phyloP scores from a whole-genome alignment of 2,113 vertebrate genomes.

The Ciconia stormi region DNA sequence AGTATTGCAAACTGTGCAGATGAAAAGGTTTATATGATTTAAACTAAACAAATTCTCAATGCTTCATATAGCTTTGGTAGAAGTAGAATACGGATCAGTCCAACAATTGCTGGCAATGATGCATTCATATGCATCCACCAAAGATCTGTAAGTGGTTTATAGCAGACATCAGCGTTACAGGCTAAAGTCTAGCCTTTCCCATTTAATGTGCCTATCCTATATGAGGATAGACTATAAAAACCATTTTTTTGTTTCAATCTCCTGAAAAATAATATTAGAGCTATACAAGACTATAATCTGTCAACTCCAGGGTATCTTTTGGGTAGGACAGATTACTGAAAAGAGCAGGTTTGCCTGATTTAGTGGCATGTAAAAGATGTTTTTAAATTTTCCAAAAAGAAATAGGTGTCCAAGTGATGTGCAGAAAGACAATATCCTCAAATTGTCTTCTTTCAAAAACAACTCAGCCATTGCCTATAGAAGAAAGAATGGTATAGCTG shows the following conservation, averaged over 20 bases:
- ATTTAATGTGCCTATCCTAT: not conserved
- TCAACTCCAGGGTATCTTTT: not conserved
- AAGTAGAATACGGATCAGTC: not conserved
- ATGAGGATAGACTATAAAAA: not conserved
- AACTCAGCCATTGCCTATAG: not conserved
- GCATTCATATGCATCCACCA: not conserved
- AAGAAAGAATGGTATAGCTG: not conserved
- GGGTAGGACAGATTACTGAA: not conserved
- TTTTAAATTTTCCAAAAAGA: not conserved
- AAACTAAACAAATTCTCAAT: not conserved
- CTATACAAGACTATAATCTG: not conserved
- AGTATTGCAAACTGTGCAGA: not conserved
- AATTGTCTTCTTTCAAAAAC: not conserved
- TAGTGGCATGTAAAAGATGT: fast-evolving
- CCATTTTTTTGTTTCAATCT: not conserved
- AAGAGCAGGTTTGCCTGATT: not conserved
- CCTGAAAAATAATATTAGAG: not conserved
- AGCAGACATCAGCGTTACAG: not conserved
- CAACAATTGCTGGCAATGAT: not conserved
- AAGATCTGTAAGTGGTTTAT: not conserved
- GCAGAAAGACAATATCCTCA: not conserved
- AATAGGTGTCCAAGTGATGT: not conserved
- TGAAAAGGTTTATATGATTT: not conserved
- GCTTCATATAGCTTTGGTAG: not conserved
- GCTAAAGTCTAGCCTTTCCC: not conserved